Evolutionary conservation across 1,140 invertebrate species (phyloP), one percentile per base, ranked within the genome.

Genomic region (Dendroctonus valens): DNA sequence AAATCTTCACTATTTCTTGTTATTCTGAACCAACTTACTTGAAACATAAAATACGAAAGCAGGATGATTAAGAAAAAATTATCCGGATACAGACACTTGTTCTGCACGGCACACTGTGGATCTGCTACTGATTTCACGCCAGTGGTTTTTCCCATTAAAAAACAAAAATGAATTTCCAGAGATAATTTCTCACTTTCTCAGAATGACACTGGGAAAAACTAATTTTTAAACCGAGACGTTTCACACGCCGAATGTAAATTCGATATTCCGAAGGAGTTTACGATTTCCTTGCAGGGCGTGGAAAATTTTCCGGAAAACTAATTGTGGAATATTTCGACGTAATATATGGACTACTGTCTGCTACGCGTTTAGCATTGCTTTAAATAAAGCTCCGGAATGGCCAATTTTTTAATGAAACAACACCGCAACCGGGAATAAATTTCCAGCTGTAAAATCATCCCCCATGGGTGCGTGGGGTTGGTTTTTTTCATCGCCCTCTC

Each of bases 341-440:
- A 46, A 62, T 52, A 62, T 62, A 62, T 62, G 49, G 41, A 9
- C 40, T 53, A 50, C 59, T 62, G 49, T 62, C 50, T 62, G 50
- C 49, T 53, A 42, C 26, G 39, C 50, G 59, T 62, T 62, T 53
- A 52, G 59, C 50, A 62, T 62, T 62, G 59, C 50, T 62, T 52
- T 62, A 62, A 62, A 62, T 52, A 62, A 62, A 51, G 37, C 26
- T 40, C 39, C 37, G 6, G 50, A 44, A 62, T 52, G 50, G 59
- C 14, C 53, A 50, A 60, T 60, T 60, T 60, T 60, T 60, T 50
- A 60, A 60, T 60, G 58, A 37, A 46, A 59, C 57, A 59, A 26
- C 57, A 46, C 57, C 57, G 37, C 57, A 59, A 59, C 41, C 14
- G 57, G 39, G 42, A 59, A 59, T 44, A 59, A 42, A 46, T 59